Evolutionary conservation across 2,113 vertebrate species (phyloP).

Genomic region (Machaerirhynchus nigripectus): DNA sequence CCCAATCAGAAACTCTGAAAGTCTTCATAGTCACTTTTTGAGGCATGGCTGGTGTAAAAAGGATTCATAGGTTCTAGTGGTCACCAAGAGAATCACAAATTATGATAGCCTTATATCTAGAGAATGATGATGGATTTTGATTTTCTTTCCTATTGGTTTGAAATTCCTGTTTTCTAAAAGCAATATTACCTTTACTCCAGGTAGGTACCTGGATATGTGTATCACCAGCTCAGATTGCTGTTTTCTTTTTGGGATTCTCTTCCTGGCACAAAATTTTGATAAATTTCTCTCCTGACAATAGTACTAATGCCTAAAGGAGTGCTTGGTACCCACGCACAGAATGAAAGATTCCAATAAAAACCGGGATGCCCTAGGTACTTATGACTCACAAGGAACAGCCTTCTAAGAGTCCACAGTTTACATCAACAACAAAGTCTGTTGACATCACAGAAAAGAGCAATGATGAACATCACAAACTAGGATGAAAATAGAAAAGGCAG

Average conservation of each 20-base stretch:
- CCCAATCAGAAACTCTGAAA: not conserved
- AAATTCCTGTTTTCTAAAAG: not conserved
- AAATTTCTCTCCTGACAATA: not conserved
- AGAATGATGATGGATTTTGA: not conserved
- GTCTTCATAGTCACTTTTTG: not conserved
- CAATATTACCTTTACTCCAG: not conserved
- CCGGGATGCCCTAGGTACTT: not conserved
- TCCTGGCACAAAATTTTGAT: not conserved
- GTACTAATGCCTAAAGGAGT: not conserved
- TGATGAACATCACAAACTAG: not conserved
- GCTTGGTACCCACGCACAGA: not conserved
- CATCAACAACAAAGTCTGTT: not conserved
- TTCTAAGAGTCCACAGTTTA: not conserved
- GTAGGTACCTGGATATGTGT: not conserved
- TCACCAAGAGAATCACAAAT: not conserved
- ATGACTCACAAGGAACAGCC: conserved; percentile 12
- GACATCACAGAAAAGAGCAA: not conserved
- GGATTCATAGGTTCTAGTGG: not conserved
- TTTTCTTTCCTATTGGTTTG: not conserved
- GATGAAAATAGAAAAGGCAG: not conserved
- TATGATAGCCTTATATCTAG: not conserved
- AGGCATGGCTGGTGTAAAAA: not conserved
- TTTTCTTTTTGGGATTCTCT: not conserved
- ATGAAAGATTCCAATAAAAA: not conserved
- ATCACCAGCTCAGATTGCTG: not conserved